These are phyloP conservation scores for Neomicropteryx cornuta DNA, from an alignment of 1,140 invertebrate genomes.

Conservation along the genomic window DNA sequence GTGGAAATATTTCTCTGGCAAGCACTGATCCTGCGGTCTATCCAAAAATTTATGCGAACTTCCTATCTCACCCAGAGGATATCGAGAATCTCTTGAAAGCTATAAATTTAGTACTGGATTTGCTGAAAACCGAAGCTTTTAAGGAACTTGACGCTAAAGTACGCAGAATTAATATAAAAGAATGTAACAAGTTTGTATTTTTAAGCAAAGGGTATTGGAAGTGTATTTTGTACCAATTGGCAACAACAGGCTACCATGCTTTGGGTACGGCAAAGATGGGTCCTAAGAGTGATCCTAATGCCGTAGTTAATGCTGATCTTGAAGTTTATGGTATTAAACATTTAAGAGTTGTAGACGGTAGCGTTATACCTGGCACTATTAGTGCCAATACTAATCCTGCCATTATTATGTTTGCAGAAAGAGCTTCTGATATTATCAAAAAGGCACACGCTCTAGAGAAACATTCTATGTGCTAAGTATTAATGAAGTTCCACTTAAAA, in stretches of 20 bases:
- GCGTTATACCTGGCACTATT: slow-evolving; percentile 71
- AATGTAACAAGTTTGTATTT: slow-evolving; percentile 51
- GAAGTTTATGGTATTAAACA: slow-evolving; percentile 57
- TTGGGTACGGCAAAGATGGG: slow-evolving; percentile 69
- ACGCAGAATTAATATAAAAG: slow-evolving; percentile 57
- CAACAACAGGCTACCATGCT: slow-evolving; percentile 26
- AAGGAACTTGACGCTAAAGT: slow-evolving; percentile 57
- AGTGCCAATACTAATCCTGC: slow-evolving; percentile 69
- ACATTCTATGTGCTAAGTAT: no score
- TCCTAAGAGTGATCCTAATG: slow-evolving; percentile 46
- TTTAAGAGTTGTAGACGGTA: slow-evolving; percentile 68
- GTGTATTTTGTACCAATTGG: slow-evolving; percentile 48
- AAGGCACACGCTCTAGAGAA: no score
- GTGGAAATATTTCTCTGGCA: slow-evolving; percentile 34
- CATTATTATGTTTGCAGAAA: slow-evolving; percentile 70
- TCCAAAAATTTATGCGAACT: slow-evolving; percentile 44
- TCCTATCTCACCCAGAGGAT: slow-evolving; percentile 20
- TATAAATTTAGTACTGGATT: slow-evolving; percentile 23
- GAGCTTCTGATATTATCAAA: slow-evolving; percentile 65
- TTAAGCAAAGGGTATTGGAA: slow-evolving; percentile 68
- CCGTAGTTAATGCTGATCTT: slow-evolving; percentile 64
- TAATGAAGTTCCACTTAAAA: no score
- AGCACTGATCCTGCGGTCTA: slow-evolving; percentile 54
- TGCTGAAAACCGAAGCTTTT: slow-evolving; percentile 55
- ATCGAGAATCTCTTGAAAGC: slow-evolving; percentile 27